Conservation (phyloP, 1,140 invertebrate species). For the Agraylea sexmaculata region DNA sequence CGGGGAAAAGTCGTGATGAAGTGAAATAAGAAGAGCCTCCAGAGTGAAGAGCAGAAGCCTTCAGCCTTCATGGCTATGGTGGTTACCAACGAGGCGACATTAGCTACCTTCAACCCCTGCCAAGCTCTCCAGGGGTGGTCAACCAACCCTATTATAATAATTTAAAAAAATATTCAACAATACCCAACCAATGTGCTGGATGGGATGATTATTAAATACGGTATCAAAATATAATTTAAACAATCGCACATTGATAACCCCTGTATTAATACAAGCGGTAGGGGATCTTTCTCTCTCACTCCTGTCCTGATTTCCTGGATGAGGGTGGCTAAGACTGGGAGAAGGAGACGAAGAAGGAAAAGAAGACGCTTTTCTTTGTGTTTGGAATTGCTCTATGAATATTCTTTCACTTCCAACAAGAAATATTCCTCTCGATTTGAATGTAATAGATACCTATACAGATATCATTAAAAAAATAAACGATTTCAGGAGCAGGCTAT, state of each 20-base stretch:
- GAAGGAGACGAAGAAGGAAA: too few relatives aligned
- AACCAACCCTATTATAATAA: not conserved
- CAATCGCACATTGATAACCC: not conserved
- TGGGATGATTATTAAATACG: not conserved
- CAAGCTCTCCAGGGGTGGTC: slow-evolving; percentile 5
- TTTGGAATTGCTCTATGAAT: not conserved
- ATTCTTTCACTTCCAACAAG: slow-evolving; percentile 2
- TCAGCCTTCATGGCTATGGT: too few relatives aligned
- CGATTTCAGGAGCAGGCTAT: not conserved
- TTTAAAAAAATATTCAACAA: not conserved
- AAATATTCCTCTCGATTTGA: not conserved
- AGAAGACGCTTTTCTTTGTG: too few relatives aligned
- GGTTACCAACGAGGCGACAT: slow-evolving; percentile 20
- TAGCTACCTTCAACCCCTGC: too few relatives aligned
- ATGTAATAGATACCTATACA: not conserved
- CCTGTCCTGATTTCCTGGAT: too few relatives aligned
- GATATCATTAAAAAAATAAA: not conserved
- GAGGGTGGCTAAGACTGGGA: too few relatives aligned
- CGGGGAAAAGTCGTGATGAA: slow-evolving; percentile 21
- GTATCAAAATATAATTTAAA: too few relatives aligned
- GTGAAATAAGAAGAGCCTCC: slow-evolving; percentile 20
- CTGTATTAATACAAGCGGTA: not conserved
- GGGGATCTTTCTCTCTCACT: too few relatives aligned
- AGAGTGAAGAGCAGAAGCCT: slow-evolving; percentile 19
- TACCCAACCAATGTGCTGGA: not conserved